phyloP scores from a whole-genome alignment of 2,113 vertebrate species.

The Phaethornis superciliosus region DNA sequence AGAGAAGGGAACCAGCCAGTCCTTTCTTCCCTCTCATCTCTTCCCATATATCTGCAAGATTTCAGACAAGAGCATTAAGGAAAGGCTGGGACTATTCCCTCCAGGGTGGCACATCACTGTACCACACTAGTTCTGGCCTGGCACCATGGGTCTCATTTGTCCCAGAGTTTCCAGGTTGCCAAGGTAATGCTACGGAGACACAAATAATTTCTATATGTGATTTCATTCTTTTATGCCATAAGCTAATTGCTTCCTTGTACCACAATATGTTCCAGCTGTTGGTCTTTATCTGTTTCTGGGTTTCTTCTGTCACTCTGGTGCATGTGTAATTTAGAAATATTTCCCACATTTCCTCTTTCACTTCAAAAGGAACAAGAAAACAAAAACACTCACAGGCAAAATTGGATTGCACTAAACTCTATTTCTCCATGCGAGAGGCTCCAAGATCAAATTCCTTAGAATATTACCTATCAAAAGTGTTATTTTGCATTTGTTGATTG shows the following conservation, averaged over 20 bases:
- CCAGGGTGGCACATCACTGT: neutral
- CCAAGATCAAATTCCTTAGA: neutral
- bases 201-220: conserved; percentile 24
- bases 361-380: conserved; percentile 55
- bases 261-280: conserved; percentile 52
- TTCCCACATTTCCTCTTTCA: conserved; percentile 56
- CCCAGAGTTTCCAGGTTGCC: neutral
- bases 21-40: neutral
- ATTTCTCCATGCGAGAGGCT: neutral
- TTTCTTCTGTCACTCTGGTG: conserved; percentile 38
- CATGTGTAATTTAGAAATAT: conserved; percentile 57
- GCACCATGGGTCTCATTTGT: accelerated
- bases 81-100: neutral
- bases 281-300: conserved; percentile 54
- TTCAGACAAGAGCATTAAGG: neutral
- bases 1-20: neutral
- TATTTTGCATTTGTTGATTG: neutral
- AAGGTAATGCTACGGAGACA: neutral
- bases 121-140: neutral
- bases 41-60: neutral
- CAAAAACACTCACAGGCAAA: conserved; percentile 6
- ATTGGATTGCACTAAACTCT: neutral
- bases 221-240: conserved; percentile 33
- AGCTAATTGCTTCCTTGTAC: conserved; percentile 43
- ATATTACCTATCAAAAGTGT: neutral